Percentiles rank a stretch among this genome's conserved stretches.
Conservation (phyloP, 2,797 vertebrate species). For the Staurois parvus region DNA sequence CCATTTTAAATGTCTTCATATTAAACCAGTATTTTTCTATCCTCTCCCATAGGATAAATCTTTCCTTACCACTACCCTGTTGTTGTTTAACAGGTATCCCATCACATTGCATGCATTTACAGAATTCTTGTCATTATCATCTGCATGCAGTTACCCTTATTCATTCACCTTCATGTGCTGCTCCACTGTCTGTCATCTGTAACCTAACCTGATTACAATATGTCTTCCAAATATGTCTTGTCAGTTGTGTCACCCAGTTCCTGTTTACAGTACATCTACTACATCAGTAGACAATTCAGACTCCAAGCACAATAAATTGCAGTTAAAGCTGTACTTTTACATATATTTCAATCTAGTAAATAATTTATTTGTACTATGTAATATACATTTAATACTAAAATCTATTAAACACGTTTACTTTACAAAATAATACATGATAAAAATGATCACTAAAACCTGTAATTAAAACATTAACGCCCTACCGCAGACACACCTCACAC, state of each 20-base stretch:
- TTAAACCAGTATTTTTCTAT: constrained; percentile 42
- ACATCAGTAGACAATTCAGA: too few relatives aligned
- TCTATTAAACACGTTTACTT: too few relatives aligned
- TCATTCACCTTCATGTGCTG: neutral
- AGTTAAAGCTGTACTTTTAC: neutral
- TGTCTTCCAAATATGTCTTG: neutral
- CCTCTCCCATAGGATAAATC: constrained; percentile 57
- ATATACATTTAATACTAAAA: too few relatives aligned
- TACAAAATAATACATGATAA: neutral
- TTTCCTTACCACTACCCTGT: constrained; percentile 53
- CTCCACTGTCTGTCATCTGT: neutral
- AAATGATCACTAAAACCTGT: neutral
- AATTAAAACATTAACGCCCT: neutral
- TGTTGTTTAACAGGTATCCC: constrained; percentile 61
- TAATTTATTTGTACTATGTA: too few relatives aligned
- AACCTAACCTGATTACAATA: neutral
- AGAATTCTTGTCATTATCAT: constrained; percentile 6
- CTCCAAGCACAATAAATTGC: neutral
- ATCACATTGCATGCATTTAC: constrained; percentile 33
- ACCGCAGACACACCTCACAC: too few relatives aligned
- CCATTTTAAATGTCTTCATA: neutral
- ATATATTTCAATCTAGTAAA: neutral
- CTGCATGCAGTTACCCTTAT: neutral
- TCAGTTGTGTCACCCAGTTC: neutral
- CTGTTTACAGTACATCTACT: neutral